Evolutionary conservation across 2,797 vertebrate genomes (phyloP).

Genomic region (Oreonectes daqikongensis): DNA sequence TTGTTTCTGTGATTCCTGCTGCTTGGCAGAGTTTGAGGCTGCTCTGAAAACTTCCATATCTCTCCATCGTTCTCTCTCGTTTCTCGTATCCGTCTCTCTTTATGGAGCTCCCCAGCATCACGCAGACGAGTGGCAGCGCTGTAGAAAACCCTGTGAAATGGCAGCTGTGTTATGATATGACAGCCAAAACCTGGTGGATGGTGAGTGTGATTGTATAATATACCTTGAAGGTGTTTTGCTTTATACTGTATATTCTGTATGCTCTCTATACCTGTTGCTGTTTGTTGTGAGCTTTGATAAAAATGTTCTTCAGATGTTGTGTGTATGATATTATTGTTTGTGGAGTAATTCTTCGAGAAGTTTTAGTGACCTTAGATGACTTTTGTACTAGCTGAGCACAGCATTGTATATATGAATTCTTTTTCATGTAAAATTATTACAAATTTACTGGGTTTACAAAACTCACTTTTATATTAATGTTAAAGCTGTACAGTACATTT

Average conservation of each 20-base stretch:
- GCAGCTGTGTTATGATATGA: slow-evolving; percentile 89
- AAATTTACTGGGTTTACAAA: too few species aligned
- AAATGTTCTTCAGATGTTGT: neutral
- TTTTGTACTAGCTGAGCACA: slow-evolving; percentile 11
- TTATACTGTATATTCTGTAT: neutral
- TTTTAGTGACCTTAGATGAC: slow-evolving; percentile 45
- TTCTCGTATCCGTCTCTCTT: slow-evolving; percentile 41
- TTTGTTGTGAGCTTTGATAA: neutral
- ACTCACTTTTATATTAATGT: too few species aligned
- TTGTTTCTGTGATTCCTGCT: slow-evolving; percentile 36
- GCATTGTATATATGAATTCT: too few species aligned
- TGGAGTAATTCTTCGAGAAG: neutral
- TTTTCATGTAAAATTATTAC: too few species aligned
- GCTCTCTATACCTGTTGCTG: neutral
- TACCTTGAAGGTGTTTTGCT: neutral
- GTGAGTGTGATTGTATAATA: slow-evolving; percentile 74
- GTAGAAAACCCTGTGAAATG: slow-evolving; percentile 80
- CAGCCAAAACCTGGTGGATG: slow-evolving; percentile 93
- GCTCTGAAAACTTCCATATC: slow-evolving; percentile 43
- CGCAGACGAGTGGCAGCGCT: slow-evolving; percentile 55
- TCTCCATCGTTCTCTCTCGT: slow-evolving; percentile 20
- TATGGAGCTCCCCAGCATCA: slow-evolving; percentile 61
- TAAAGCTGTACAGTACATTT: too few species aligned
- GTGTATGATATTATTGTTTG: neutral
- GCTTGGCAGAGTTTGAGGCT: slow-evolving; percentile 41